Base-by-base conservation (phyloP, 1,140 invertebrate genomes). In the Anoplolepis gracilipes region DNA sequence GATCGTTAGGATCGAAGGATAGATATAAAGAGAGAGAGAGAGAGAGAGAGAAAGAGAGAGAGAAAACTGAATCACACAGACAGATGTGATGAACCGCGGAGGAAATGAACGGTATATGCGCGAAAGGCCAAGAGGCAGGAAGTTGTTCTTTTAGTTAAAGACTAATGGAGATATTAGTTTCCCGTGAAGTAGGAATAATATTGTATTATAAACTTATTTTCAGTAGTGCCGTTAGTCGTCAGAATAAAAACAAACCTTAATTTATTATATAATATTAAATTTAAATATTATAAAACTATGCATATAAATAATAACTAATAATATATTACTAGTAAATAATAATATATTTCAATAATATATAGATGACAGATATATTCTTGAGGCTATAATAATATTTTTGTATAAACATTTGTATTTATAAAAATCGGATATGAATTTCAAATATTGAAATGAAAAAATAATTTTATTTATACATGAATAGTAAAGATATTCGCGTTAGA, bases 81-180 rank as follows among this genome's bases (percentile, higher is more conserved):
- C 53, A 67, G 78, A 82, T 82, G 28, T 73, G 65, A 81, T 30
- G 67, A 59, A 59, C 53, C 78, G 36, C 55, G n/a, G 28, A 82
- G 78, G 78, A 82, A 82, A 82, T 82, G 78, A 72, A 73, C 53
- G 10, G 36, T 73, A 49, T 49, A 57, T 36, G 53, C 53, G 53
- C 36, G 30, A 61, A 49, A 61, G 42, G 22, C 28, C 22, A 22
- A 61, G 55, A 62, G 81, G 57, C 8, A 65, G 82, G 28, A 78
- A 76, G 72, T 53, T 59, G 53, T 57, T 78, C 22, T 76, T 78
- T 36, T 42, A 16, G 33, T 46, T 22, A 11, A 36, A 39, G 49
- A 42, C 36, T 33, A 46, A 36, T 25, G 25, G 19, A 59, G 53
- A 73, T 81, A 81, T 81, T 81, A 72, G 19, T 72, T 72, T 72